Evolutionary conservation across 2,113 vertebrate genomes (phyloP).

Genomic region (Datnioides undecimradiatus): DNA sequence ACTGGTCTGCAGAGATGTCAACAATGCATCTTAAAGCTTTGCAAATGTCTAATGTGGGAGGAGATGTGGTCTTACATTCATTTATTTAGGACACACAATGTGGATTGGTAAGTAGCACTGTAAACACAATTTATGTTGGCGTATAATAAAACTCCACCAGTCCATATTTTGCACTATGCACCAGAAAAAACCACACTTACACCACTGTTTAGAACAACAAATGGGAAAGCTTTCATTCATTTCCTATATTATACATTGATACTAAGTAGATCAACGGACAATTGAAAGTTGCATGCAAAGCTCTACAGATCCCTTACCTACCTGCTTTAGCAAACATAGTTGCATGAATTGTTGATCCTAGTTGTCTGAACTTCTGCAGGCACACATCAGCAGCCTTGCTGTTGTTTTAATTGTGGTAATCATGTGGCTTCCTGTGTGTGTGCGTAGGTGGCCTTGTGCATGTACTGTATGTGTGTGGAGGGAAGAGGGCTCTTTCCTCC

Average conservation of each 20-base stretch:
- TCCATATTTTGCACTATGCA: background rate
- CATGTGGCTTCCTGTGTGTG: conserved; percentile 39
- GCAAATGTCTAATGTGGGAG: no score
- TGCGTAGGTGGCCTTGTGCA: conserved; percentile 31
- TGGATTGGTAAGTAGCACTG: background rate
- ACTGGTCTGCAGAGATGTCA: background rate
- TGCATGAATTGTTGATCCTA: background rate
- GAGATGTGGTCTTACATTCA: no score
- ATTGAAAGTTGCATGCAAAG: background rate
- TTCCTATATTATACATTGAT: background rate
- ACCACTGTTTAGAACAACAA: background rate
- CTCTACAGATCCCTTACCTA: background rate
- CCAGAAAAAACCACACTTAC: background rate
- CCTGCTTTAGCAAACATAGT: background rate
- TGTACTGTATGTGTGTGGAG: background rate
- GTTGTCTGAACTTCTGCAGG: conserved; percentile 3
- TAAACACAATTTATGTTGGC: background rate
- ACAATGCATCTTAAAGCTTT: no score
- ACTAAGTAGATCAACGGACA: background rate
- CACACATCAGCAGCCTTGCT: conserved; percentile 22
- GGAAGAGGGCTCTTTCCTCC: conserved; percentile 1
- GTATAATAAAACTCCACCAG: background rate
- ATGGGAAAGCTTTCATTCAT: background rate
- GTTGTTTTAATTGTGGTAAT: conserved; percentile 49
- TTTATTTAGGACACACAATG: no score